phyloP scores from a whole-genome alignment of 2,888 invertebrate genomes.

The Melolontha melolontha region DNA sequence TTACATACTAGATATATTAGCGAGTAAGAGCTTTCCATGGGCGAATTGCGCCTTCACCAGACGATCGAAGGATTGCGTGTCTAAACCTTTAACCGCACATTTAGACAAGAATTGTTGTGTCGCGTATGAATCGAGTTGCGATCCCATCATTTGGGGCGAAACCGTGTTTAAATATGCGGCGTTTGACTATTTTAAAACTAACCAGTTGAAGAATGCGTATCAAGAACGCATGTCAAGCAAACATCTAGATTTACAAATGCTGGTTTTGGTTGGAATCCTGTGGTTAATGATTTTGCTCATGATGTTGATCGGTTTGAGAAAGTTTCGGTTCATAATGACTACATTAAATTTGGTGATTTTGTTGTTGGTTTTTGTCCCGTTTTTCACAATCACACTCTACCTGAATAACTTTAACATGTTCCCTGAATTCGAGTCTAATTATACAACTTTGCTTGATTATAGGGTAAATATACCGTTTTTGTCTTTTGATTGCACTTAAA shows the following conservation, averaged over 20 bases:
- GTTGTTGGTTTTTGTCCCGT: conserved; percentile 26
- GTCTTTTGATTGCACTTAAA: neutral
- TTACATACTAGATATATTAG: conserved; percentile 15
- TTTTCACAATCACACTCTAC: conserved; percentile 18
- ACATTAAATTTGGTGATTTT: conserved; percentile 21
- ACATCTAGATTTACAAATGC: conserved; percentile 2
- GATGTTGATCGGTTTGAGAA: conserved; percentile 34
- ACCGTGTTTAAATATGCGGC: conserved; percentile 13
- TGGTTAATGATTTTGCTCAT: conserved; percentile 29
- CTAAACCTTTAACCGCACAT: neutral
- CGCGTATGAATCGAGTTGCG: neutral
- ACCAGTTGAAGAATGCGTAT: conserved; percentile 6
- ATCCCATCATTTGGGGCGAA: neutral
- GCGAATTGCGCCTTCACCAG: neutral
- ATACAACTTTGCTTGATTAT: conserved; percentile 31
- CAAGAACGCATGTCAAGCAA: neutral
- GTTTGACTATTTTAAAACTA: conserved; percentile 25
- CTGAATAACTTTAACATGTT: conserved; percentile 28
- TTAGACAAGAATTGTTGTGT: conserved; percentile 31
- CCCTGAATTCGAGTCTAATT: conserved; percentile 21
- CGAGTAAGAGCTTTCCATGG: neutral
- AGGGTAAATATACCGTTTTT: conserved; percentile 14
- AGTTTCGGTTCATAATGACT: conserved; percentile 35
- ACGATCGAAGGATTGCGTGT: neutral
- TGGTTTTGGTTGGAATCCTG: neutral